phyloP scores from a whole-genome alignment of 2,797 vertebrate species.

The Gambusia yucatana region DNA sequence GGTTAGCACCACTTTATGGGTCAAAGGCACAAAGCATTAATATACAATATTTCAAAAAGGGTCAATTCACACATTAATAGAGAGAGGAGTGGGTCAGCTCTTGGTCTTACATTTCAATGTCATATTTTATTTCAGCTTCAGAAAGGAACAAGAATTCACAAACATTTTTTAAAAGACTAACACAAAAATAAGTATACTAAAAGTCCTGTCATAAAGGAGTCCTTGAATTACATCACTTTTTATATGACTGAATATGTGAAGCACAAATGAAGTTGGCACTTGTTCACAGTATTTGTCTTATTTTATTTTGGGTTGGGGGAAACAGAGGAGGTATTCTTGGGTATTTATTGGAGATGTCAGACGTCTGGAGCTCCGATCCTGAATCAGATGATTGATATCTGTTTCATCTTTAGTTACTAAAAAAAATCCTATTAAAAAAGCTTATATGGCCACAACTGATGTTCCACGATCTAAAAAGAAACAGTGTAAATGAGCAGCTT shows the following conservation, averaged over 20 bases:
- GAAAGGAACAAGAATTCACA: conserved; percentile 1
- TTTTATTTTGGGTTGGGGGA: not conserved
- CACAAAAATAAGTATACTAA: not conserved
- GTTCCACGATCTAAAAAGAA: not conserved
- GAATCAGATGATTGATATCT: conserved; percentile 12
- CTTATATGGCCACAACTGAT: not conserved
- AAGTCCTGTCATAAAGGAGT: not conserved
- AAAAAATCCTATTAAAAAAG: not conserved
- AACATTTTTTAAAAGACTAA: not conserved
- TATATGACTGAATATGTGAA: not conserved
- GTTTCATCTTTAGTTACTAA: conserved; percentile 4
- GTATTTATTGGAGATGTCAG: conserved; percentile 10
- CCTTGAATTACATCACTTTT: not conserved
- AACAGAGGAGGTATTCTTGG: not conserved
- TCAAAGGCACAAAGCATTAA: conserved; percentile 11
- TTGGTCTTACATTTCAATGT: not conserved
- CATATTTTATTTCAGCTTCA: conserved; percentile 9
- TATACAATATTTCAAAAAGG: not conserved
- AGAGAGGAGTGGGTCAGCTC: not conserved
- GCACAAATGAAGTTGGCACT: not conserved
- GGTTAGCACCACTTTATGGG: not conserved
- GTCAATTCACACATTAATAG: conserved; percentile 6
- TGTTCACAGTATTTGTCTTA: not conserved
- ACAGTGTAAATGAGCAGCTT: not conserved
- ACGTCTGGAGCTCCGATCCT: not conserved